Base-by-base conservation (phyloP, 64 coral and sea anemone species). In the Porites lutea region DNA sequence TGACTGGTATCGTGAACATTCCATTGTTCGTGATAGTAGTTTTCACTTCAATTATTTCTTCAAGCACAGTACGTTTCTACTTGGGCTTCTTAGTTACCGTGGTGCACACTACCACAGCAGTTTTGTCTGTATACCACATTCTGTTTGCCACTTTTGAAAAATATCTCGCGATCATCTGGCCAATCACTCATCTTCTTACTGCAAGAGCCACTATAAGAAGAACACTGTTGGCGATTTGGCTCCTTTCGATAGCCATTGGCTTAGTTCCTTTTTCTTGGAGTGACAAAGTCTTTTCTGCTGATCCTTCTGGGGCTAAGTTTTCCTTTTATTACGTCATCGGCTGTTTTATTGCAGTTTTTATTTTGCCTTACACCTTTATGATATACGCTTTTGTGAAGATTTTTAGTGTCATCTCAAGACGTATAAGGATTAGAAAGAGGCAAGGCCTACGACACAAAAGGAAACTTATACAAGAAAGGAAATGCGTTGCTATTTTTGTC, bases 361-460 rank as follows among this genome's bases (percentile, higher is more conserved):
- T 20, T 8, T 23, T 84, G 46, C 81, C 81, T 5, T 84, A 84
- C 81, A 68, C 16, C 19, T 68, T 84, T 68, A 84, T 84, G 62
- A 20, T 84, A 52, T 84, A 84, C n/a, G 81, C 81, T 3, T 84
- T 84, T 84, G 61, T 84, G 16, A 84, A 47, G 44, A 84, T 84
- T 20, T 84, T 84, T 21, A 65, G 63, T 14, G 63, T 46, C 45
- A 15, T 84, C 52, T 48, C 81, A 16, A 49, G 16, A 19, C 61
- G 81, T 19, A 45, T 48, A 20, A 65, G 62, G 66, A 47, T 14
- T 16, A 20, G 16, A 68, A 13, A 65, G 65, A 15, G 13, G 14
- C n/a, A 51, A 14, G 4, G 71, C 23, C 48, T 45, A 51, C 4
- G 43, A 19, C 73, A 9, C 18, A 65, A 84, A 6, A 84, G 4